phyloP scores from a whole-genome alignment of 2,113 vertebrate species.

The Macrotis lagotis region DNA sequence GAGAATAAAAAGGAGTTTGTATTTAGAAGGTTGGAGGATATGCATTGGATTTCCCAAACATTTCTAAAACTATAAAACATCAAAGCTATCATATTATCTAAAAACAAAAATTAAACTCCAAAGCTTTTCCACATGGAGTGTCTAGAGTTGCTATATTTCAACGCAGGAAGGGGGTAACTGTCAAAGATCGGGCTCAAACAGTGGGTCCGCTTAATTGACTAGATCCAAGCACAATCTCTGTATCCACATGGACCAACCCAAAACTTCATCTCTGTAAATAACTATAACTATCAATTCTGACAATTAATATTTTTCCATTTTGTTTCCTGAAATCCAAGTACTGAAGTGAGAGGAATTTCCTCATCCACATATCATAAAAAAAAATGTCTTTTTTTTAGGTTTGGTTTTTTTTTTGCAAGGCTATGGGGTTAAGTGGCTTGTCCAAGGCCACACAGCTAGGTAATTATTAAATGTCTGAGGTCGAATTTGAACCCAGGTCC shows the following conservation, averaged over 20 bases:
- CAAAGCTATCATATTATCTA: slow-evolving; percentile 68
- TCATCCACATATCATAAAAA: slow-evolving; percentile 61
- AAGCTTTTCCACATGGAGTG: slow-evolving; percentile 62
- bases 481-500: too few species aligned
- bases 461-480: too few species aligned
- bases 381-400: too few species aligned
- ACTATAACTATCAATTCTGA: not conserved
- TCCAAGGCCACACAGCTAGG: too few species aligned
- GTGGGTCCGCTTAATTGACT: slow-evolving; percentile 53
- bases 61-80: slow-evolving; percentile 76
- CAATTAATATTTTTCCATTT: not conserved
- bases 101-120: slow-evolving; percentile 70
- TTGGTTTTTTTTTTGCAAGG: too few species aligned
- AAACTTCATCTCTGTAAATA: slow-evolving; percentile 22
- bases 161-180: slow-evolving; percentile 45
- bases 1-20: slow-evolving; percentile 82
- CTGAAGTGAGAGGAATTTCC: slow-evolving; percentile 62
- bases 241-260: slow-evolving; percentile 60
- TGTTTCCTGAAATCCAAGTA: slow-evolving; percentile 58
- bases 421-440: too few species aligned
- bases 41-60: slow-evolving; percentile 78
- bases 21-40: slow-evolving; percentile 77
- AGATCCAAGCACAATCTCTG: slow-evolving; percentile 71
- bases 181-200: slow-evolving; percentile 48
- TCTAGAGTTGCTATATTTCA: slow-evolving; percentile 53